Evolutionary conservation across 1,140 invertebrate genomes (phyloP).

Genomic region (Pseudobourletiella spinata): DNA sequence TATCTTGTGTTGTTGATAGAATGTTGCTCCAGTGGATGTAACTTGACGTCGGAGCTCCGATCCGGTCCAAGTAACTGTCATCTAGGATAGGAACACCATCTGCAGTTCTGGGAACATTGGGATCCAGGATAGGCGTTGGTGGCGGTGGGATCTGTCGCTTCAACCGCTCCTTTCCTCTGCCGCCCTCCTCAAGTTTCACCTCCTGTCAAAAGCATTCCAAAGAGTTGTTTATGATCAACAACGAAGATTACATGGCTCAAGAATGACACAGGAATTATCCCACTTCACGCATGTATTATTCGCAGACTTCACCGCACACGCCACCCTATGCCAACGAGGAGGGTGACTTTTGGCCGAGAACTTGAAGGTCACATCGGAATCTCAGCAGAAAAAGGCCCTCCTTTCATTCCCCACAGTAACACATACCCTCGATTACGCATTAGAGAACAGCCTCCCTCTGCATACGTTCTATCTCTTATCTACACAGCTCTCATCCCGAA

Average conservation of each 20-base stretch:
- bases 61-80: conserved; percentile 15
- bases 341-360: neutral
- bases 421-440: neutral
- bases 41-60: neutral
- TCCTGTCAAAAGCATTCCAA: conserved; percentile 3
- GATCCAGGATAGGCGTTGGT: neutral
- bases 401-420: no score
- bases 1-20: conserved; percentile 15
- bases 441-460: neutral
- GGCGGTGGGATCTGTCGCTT: conserved; percentile 28
- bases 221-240: neutral
- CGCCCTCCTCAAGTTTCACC: neutral
- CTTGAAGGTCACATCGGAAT: neutral
- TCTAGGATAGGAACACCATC: conserved; percentile 32
- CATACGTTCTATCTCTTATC: neutral
- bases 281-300: neutral
- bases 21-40: neutral
- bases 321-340: no score
- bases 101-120: conserved; percentile 16
- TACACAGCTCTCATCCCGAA: neutral
- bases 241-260: neutral
- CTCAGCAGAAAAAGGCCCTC: neutral
- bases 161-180: conserved; percentile 1
- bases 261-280: neutral
- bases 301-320: no score